These are phyloP conservation scores for Drosophila diplacantha DNA, from an alignment of 2,888 invertebrate species.

Conservation along the genomic window DNA sequence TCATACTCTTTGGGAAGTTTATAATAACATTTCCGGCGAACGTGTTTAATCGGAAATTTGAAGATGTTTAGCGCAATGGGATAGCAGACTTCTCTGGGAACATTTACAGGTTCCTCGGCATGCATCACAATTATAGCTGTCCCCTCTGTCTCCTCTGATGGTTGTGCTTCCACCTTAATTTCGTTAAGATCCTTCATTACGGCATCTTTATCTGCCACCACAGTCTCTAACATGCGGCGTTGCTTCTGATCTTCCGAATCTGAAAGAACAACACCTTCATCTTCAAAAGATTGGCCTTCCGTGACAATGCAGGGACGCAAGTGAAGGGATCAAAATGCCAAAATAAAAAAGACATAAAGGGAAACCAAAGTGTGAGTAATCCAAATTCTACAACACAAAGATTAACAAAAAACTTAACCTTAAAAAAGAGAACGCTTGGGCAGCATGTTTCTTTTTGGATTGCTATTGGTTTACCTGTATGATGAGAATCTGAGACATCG, in stretches of 20 bases:
- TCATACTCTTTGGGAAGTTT: slow-evolving; percentile 57
- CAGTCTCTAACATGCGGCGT: slow-evolving; percentile 63
- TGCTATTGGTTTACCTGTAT: slow-evolving; percentile 53
- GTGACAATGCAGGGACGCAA: slow-evolving; percentile 36
- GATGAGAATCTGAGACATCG: slow-evolving; percentile 11
- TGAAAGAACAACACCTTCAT: slow-evolving; percentile 76
- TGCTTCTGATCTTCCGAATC: slow-evolving; percentile 70
- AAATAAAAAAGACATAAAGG: slow-evolving; percentile 50
- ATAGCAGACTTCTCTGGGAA: slow-evolving; percentile 34
- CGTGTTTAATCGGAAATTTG: slow-evolving; percentile 17
- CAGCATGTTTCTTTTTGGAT: not conserved
- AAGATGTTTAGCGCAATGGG: slow-evolving; percentile 44
- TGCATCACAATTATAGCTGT: not conserved
- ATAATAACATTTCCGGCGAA: slow-evolving; percentile 38
- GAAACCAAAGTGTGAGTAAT: slow-evolving; percentile 52
- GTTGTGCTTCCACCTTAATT: slow-evolving; percentile 8
- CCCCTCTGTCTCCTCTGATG: not conserved
- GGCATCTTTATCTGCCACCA: slow-evolving; percentile 66
- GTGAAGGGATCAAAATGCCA: slow-evolving; percentile 36
- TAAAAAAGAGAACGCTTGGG: slow-evolving; percentile 23
- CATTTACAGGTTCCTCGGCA: slow-evolving; percentile 39
- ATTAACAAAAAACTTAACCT: slow-evolving; percentile 62
- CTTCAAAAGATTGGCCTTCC: slow-evolving; percentile 66
- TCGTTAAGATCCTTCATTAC: slow-evolving; percentile 49
- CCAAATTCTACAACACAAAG: slow-evolving; percentile 31